Conservation (phyloP, 2,888 invertebrate genomes). For the Homarus gammarus region DNA sequence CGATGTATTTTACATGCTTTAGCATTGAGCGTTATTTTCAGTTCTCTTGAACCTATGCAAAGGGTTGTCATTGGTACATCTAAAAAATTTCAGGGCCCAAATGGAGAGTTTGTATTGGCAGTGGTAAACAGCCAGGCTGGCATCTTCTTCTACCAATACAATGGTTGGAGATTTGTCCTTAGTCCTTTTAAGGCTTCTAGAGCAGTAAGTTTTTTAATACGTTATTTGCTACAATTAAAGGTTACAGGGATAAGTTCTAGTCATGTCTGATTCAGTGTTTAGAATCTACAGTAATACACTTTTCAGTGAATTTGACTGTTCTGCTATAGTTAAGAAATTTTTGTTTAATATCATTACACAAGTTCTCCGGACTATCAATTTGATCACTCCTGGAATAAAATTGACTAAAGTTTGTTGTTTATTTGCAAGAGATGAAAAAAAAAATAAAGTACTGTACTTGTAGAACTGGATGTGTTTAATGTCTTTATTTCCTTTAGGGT, state of each 20-base stretch:
- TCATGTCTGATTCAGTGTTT: not conserved
- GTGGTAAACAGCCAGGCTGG: constrained; percentile 35
- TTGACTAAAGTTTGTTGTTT: too few species aligned
- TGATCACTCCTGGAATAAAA: too few species aligned
- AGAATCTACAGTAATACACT: not conserved
- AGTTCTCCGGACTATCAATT: too few species aligned
- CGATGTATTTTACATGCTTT: too few species aligned
- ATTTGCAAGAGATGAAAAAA: too few species aligned
- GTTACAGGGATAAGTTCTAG: not conserved
- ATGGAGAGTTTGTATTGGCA: constrained; percentile 30
- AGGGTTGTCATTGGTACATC: not conserved
- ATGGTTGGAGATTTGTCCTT: constrained; percentile 52
- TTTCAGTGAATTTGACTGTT: too few species aligned
- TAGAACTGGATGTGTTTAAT: too few species aligned
- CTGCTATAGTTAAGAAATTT: too few species aligned
- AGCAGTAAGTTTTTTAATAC: too few species aligned
- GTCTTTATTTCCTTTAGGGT: constrained; percentile 12
- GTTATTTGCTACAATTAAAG: not conserved
- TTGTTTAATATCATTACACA: too few species aligned
- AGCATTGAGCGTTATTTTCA: too few species aligned
- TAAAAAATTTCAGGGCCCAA: constrained; percentile 50
- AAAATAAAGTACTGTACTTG: too few species aligned
- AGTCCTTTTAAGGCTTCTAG: not conserved
- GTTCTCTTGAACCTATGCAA: not conserved
- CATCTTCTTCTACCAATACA: constrained; percentile 46